Evolutionary conservation across 2,113 vertebrate species (phyloP).

Genomic region (Ondatra zibethicus): DNA sequence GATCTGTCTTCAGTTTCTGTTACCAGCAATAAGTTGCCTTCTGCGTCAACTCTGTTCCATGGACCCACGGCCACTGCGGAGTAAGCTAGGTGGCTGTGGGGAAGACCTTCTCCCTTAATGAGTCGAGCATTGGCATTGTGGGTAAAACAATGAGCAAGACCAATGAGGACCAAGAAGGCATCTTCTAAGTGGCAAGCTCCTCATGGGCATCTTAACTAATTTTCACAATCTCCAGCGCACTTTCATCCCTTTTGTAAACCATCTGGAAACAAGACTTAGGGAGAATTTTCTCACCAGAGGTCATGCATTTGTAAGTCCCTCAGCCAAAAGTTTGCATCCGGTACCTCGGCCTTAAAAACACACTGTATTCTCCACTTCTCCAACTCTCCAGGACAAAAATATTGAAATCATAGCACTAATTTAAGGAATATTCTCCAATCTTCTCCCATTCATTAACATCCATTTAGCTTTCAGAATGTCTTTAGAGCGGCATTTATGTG

Average conservation of each 20-base stretch:
- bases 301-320: background rate
- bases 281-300: background rate
- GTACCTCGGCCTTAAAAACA: background rate
- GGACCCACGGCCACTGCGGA: background rate
- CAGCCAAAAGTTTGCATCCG: background rate
- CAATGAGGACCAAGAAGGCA: background rate
- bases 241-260: slow-evolving; percentile 21
- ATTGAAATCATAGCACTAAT: background rate
- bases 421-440: slow-evolving; percentile 41
- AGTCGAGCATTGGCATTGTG: background rate
- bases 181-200: background rate
- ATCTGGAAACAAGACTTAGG: background rate
- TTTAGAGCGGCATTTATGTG: background rate
- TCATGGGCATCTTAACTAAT: slow-evolving; percentile 8
- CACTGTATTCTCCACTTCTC: background rate
- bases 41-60: slow-evolving; percentile 12
- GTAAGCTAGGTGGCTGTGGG: background rate
- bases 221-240: background rate
- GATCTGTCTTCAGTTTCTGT: slow-evolving; percentile 10
- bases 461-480: background rate
- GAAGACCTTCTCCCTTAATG: background rate
- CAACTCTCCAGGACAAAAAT: background rate
- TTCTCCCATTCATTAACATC: slow-evolving; percentile 29
- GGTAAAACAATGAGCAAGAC: background rate
- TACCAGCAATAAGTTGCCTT: slow-evolving; percentile 22